phyloP scores from a whole-genome alignment of 2,797 vertebrate genomes.

The Columba guinea region DNA sequence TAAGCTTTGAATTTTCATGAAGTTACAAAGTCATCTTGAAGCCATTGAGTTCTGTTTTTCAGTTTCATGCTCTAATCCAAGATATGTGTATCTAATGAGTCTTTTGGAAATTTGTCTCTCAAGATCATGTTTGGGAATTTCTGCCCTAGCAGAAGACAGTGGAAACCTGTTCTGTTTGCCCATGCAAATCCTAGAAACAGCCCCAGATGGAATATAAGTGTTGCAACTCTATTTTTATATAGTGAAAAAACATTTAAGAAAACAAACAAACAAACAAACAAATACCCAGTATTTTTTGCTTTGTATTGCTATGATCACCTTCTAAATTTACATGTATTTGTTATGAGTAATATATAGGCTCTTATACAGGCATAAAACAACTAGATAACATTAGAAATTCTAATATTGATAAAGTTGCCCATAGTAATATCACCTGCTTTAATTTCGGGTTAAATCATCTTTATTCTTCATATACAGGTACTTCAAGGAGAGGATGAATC shows the following conservation, averaged over 20 bases:
- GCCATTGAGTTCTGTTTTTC: not conserved
- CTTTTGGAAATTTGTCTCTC: not conserved
- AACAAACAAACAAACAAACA: not conserved
- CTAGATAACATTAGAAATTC: not conserved
- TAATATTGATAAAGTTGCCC: not conserved
- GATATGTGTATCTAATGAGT: not conserved
- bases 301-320: not conserved
- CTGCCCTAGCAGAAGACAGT: not conserved
- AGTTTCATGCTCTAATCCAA: not conserved
- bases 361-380: not conserved
- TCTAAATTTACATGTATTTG: not conserved
- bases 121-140: not conserved
- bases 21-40: not conserved
- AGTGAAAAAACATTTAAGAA: not conserved
- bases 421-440: not conserved
- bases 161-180: not conserved
- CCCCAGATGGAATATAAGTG: not conserved
- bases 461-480: not conserved
- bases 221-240: not conserved
- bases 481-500: not conserved
- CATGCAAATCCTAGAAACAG: not conserved
- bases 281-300: not conserved
- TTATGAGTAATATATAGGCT: not conserved
- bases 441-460: not conserved
- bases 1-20: not conserved